These are phyloP conservation scores for Spodoptera littoralis DNA, from an alignment of 2,888 invertebrate genomes.

Conservation along the genomic window DNA sequence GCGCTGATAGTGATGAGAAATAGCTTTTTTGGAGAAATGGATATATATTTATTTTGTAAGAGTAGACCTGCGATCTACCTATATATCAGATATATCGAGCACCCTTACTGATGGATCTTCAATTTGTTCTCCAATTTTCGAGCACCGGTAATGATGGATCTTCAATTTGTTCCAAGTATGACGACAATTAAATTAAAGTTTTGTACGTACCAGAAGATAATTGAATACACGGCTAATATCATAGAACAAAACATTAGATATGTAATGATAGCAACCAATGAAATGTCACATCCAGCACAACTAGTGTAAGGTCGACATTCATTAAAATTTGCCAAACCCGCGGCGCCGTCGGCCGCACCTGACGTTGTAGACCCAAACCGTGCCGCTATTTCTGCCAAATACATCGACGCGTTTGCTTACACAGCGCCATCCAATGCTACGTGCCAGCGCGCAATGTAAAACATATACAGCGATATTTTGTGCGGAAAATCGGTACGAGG, in stretches of 20 bases:
- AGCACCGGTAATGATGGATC: too few species aligned
- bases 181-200: too few species aligned
- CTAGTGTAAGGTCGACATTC: conserved; percentile 71
- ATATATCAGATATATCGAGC: too few species aligned
- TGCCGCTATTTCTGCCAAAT: conserved; percentile 53
- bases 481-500: background rate
- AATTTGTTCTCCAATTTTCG: too few species aligned
- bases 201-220: too few species aligned
- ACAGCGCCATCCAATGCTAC: conserved; percentile 10
- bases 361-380: conserved; percentile 55
- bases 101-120: too few species aligned
- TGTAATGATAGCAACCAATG: background rate
- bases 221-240: too few species aligned
- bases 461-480: conserved; percentile 7
- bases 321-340: conserved; percentile 76
- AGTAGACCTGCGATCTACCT: too few species aligned
- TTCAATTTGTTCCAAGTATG: too few species aligned
- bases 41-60: too few species aligned
- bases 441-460: conserved; percentile 29
- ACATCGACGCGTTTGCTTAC: conserved; percentile 57
- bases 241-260: background rate
- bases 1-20: too few species aligned
- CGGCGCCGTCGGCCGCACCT: conserved; percentile 67
- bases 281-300: conserved; percentile 66
- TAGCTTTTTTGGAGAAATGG: too few species aligned